phyloP scores from a whole-genome alignment of 2,797 vertebrate genomes.

The Fistularia commersonii region DNA sequence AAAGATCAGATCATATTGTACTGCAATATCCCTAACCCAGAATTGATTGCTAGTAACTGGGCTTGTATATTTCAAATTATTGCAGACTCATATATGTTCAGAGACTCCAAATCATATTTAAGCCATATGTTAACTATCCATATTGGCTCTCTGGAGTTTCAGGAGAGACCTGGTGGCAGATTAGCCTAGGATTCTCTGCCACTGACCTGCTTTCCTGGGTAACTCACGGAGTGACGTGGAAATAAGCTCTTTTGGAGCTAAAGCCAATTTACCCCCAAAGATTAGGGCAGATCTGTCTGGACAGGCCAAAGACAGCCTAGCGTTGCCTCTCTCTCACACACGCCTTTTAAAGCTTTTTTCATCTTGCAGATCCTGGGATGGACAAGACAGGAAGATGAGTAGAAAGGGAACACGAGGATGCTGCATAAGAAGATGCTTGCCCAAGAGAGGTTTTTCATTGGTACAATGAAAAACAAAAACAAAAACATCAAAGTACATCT shows the following conservation, averaged over 20 bases:
- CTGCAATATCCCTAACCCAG: no score
- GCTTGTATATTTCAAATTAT: neutral
- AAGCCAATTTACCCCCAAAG: slow-evolving; percentile 80
- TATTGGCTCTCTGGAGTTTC: slow-evolving; percentile 9
- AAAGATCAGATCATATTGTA: no score
- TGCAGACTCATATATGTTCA: no score
- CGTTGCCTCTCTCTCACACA: slow-evolving; percentile 18
- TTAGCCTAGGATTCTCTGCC: slow-evolving; percentile 63
- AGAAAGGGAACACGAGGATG: neutral
- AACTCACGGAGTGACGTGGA: slow-evolving; percentile 69
- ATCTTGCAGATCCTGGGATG: slow-evolving; percentile 5
- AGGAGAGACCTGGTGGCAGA: slow-evolving; percentile 45
- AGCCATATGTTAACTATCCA: slow-evolving; percentile 17
- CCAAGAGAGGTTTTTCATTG: no score
- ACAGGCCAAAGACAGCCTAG: slow-evolving; percentile 54
- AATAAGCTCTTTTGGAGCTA: slow-evolving; percentile 80
- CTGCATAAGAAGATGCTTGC: no score
- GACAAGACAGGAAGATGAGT: slow-evolving; percentile 1
- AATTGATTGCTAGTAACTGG: no score
- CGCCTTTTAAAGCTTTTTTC: slow-evolving; percentile 13
- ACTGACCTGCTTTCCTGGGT: slow-evolving; percentile 72
- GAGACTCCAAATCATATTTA: neutral
- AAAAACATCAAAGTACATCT: no score
- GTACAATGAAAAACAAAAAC: no score
- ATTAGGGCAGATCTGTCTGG: slow-evolving; percentile 78